Evolutionary conservation across 1,140 invertebrate species (phyloP).

Genomic region (Calycopis cecrops): DNA sequence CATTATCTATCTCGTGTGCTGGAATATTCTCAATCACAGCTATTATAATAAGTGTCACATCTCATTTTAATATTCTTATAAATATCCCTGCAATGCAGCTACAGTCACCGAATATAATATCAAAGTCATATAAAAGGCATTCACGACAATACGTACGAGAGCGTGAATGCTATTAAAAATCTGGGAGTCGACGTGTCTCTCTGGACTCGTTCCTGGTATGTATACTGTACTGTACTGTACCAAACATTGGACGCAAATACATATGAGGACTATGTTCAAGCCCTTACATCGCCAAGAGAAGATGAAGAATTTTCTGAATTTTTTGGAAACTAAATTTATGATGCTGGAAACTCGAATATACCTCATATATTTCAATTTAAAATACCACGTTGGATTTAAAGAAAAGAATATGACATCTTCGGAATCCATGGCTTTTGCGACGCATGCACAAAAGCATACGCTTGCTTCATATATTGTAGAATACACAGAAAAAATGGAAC

Average conservation of each 20-base stretch:
- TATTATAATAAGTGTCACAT: slow-evolving; percentile 19
- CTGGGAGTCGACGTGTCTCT: slow-evolving; percentile 15
- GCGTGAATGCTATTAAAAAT: slow-evolving; percentile 19
- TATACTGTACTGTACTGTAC: slow-evolving; percentile 12
- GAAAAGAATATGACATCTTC: too few relatives aligned
- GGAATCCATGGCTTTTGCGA: too few relatives aligned
- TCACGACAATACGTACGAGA: slow-evolving; percentile 16
- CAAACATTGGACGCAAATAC: slow-evolving; percentile 22
- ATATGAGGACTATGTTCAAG: slow-evolving; percentile 14
- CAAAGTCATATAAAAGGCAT: slow-evolving; percentile 19
- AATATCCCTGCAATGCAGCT: slow-evolving; percentile 17
- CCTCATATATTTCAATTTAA: too few relatives aligned
- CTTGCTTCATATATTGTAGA: too few relatives aligned
- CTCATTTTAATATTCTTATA: slow-evolving; percentile 16
- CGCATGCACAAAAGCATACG: too few relatives aligned
- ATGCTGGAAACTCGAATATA: slow-evolving; percentile 10
- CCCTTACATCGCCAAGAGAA: slow-evolving; percentile 12
- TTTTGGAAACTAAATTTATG: slow-evolving; percentile 22
- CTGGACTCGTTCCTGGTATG: slow-evolving; percentile 22
- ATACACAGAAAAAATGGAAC: too few relatives aligned
- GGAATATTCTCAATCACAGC: slow-evolving; percentile 21
- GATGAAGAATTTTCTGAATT: slow-evolving; percentile 17
- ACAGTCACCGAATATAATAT: slow-evolving; percentile 10
- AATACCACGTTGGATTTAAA: too few relatives aligned
- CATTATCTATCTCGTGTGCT: slow-evolving; percentile 15